Conservation (phyloP, 2,888 invertebrate species). For the Tanaodytes sp. region DNA sequence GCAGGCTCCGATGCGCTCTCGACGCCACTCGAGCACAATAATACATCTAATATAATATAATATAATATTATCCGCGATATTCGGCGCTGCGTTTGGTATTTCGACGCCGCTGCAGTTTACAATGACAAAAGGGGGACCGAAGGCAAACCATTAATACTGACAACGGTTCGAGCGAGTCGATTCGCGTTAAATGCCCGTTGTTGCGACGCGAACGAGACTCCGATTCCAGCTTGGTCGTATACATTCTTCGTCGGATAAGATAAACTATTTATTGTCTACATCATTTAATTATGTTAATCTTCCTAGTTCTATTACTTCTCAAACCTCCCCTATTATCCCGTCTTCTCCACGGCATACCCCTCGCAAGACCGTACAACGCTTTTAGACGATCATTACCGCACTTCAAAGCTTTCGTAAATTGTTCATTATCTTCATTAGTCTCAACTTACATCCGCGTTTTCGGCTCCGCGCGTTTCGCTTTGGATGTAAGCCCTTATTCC, state of each 20-base stretch:
- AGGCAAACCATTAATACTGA: conserved; percentile 62
- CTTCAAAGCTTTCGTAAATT: too few species aligned
- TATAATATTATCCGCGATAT: conserved; percentile 63
- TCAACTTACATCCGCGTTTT: too few species aligned
- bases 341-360: too few species aligned
- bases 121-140: conserved; percentile 60
- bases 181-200: conserved; percentile 64
- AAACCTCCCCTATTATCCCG: too few species aligned
- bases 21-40: conserved; percentile 65
- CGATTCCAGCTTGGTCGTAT: neutral
- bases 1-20: conserved; percentile 57
- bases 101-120: conserved; percentile 64
- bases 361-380: too few species aligned
- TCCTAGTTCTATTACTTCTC: too few species aligned
- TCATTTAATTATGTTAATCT: neutral
- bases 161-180: conserved; percentile 68
- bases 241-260: too few species aligned
- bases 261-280: neutral
- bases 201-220: conserved; percentile 14
- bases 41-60: conserved; percentile 44
- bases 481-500: too few species aligned
- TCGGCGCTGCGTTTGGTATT: conserved; percentile 57
- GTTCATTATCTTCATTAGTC: too few species aligned
- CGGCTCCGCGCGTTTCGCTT: too few species aligned
- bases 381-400: too few species aligned